Evolutionary conservation across 1,140 invertebrate species (phyloP).

Genomic region (Ostrea denselamellosa): DNA sequence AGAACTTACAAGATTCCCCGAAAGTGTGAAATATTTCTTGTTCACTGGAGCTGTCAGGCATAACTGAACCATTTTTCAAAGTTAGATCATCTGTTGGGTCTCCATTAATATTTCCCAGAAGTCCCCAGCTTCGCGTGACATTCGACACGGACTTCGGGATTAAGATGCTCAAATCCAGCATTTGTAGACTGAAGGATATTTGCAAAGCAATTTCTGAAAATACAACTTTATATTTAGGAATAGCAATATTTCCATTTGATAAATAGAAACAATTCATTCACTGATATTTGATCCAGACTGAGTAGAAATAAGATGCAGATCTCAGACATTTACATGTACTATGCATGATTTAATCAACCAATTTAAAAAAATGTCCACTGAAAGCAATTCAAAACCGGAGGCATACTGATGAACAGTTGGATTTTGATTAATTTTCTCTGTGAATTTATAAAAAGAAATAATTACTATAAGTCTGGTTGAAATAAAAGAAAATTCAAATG

Average conservation of each 20-base stretch:
- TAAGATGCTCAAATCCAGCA: not conserved
- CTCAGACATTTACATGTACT: too few species aligned
- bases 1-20: constrained; percentile 35
- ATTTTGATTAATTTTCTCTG: not conserved
- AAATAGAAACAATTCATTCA: not conserved
- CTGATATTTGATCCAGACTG: not conserved
- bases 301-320: too few species aligned
- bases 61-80: not conserved
- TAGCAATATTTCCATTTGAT: not conserved
- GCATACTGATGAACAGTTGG: too few species aligned
- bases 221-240: not conserved
- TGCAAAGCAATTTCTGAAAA: constrained; percentile 22
- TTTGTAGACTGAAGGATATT: not conserved
- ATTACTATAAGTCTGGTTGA: not conserved
- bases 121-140: not conserved
- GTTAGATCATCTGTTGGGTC: constrained; percentile 11
- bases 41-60: not conserved
- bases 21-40: constrained; percentile 12
- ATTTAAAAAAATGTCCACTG: too few species aligned
- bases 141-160: not conserved
- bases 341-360: too few species aligned
- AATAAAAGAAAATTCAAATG: not conserved
- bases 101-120: constrained; percentile 27
- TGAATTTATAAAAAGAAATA: not conserved
- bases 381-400: too few species aligned